phyloP scores from a whole-genome alignment of 2,797 vertebrate genomes.

The Pogonophryne albipinna region DNA sequence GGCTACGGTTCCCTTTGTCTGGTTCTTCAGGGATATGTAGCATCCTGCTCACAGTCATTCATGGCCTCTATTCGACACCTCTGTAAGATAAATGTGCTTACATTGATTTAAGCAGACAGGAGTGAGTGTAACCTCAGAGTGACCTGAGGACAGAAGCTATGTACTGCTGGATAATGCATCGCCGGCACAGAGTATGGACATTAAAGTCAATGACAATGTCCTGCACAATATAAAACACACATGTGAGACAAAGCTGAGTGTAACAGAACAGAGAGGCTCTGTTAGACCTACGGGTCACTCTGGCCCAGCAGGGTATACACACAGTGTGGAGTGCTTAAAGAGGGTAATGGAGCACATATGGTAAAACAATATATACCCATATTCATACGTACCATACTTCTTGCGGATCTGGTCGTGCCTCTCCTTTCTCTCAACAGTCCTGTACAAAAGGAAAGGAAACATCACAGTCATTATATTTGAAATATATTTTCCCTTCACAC shows the following conservation, averaged over 20 bases:
- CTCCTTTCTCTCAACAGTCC: slow-evolving; percentile 86
- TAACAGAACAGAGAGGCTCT: slow-evolving; percentile 1
- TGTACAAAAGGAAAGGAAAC: slow-evolving; percentile 53
- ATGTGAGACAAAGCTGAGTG: slow-evolving; percentile 26
- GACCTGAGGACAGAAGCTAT: slow-evolving; percentile 25
- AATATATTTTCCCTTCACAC: background rate
- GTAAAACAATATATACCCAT: background rate
- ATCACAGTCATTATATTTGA: background rate
- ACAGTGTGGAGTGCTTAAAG: background rate
- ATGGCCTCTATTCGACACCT: slow-evolving; percentile 13
- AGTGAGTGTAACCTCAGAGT: slow-evolving; percentile 31
- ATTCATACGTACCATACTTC: slow-evolving; percentile 90
- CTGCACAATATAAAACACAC: slow-evolving; percentile 29
- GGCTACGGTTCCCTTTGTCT: background rate
- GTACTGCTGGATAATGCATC: slow-evolving; percentile 65
- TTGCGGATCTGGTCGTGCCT: slow-evolving; percentile 90
- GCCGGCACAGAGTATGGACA: slow-evolving; percentile 44
- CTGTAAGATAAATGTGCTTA: slow-evolving; percentile 37
- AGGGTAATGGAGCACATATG: background rate
- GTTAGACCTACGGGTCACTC: slow-evolving; percentile 6
- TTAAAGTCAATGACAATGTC: slow-evolving; percentile 35
- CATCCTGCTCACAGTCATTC: slow-evolving; percentile 8
- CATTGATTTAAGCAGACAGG: slow-evolving; percentile 46
- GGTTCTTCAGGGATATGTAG: slow-evolving; percentile 20
- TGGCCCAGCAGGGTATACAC: background rate